Evolutionary conservation across 1,140 invertebrate species (phyloP).

Genomic region (Cataglyphis hispanica): DNA sequence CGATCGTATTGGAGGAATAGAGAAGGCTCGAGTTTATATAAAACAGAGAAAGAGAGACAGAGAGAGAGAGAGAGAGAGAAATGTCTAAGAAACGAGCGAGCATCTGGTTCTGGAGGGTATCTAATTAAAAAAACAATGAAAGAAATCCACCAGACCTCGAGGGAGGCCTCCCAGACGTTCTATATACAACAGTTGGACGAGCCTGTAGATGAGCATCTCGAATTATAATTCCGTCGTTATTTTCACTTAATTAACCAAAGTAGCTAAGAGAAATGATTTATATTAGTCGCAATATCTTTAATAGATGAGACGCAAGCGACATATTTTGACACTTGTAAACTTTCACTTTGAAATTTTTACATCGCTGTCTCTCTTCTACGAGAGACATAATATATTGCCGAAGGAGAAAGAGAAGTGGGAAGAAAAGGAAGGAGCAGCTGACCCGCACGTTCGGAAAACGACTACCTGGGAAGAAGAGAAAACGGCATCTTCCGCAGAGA

Average conservation of each 20-base stretch:
- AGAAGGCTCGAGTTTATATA: background rate
- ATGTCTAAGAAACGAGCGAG: background rate
- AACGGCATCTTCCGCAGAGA: background rate
- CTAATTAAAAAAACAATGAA: slow-evolving; percentile 59
- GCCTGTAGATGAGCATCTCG: background rate
- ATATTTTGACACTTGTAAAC: slow-evolving; percentile 8
- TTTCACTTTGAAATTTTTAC: slow-evolving; percentile 1
- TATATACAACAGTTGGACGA: background rate
- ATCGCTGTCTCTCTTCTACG: background rate
- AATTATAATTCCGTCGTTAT: background rate
- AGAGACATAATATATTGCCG: background rate
- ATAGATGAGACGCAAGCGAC: background rate
- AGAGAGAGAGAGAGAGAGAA: slow-evolving; percentile 26
- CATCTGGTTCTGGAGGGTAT: slow-evolving; percentile 57
- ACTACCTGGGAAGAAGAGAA: slow-evolving; percentile 19
- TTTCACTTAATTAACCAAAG: background rate
- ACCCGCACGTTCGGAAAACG: slow-evolving; percentile 45
- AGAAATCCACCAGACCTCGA: slow-evolving; percentile 12
- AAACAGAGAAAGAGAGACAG: background rate
- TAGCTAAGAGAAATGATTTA: background rate
- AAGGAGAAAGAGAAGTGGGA: background rate
- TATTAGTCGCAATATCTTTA: background rate
- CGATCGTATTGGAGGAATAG: background rate
- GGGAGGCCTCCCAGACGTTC: background rate
- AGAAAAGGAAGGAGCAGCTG: slow-evolving; percentile 51